Evolutionary conservation across 2,888 invertebrate species (phyloP), one percentile per base, ranked within the genome.

Genomic region (Branchellion lobata): DNA sequence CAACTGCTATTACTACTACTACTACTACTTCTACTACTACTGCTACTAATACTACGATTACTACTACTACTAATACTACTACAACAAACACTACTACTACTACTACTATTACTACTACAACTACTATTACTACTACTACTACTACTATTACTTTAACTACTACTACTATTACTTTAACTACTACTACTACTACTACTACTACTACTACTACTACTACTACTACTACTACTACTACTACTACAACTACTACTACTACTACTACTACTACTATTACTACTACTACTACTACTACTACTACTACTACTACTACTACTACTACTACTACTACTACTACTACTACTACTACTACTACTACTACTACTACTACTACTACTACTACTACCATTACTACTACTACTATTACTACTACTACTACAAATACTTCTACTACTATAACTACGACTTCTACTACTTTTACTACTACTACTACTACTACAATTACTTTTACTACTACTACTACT

Each of bases 341-440:
- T 72, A 72, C 73, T 34, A 72, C 73, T 72, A 72, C 73, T 72
- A 72, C 73, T 72, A 34, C 73, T 72, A 72, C 73, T 72, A 72
- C 73, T 72, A 72, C 73, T 72, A 72, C 73, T 72, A 72, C 73
- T 72, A 72, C 73, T 72, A 72, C 73, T 72, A 72, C 73, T 72
- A 72, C 73, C 29, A 72, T 31, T 72, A 72, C 73, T 34, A 72
- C 73, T 72, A 72, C 73, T 34, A 33, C 73, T 72, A 72, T 31
- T 72, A 72, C 73, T 72, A 72, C 73, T 72, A 72, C 73, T 72
- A 72, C 73, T 72, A 72, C 73, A 27, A 33, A 11, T 34, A 33
- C 36, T 72, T 14, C 73, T 72, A n/a, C 73, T 34, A 34, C 36
- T 34, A 72, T 31, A 14, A 29, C 36, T 72, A 72, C 73, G 8